Evolutionary conservation across 2,797 vertebrate species (phyloP).

Genomic region (Premnoplex brunnescens): DNA sequence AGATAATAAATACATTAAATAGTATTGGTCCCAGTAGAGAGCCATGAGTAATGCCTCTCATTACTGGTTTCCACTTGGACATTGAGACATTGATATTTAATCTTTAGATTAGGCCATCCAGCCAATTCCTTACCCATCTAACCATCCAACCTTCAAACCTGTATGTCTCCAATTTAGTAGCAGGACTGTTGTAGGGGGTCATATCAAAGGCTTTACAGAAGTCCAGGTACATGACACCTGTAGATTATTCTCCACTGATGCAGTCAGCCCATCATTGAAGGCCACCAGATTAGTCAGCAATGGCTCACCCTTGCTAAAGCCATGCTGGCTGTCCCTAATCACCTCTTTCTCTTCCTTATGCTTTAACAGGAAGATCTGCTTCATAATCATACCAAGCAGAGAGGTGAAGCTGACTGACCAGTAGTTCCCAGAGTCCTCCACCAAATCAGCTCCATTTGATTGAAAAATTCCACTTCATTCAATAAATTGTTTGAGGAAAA

Average conservation of each 20-base stretch:
- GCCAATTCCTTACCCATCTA: fast-evolving
- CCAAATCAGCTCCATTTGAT: not conserved
- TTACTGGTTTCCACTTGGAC: not conserved
- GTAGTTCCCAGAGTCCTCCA: not conserved
- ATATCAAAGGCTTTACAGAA: not conserved
- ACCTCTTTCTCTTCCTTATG: not conserved
- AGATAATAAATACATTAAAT: not conserved
- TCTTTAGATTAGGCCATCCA: not conserved
- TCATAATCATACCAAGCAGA: not conserved
- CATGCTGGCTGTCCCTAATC: not conserved
- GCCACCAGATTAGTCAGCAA: not conserved
- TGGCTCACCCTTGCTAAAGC: not conserved
- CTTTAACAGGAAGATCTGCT: not conserved
- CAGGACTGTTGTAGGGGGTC: fast-evolving
- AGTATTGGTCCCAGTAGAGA: fast-evolving
- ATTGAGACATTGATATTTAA: not conserved
- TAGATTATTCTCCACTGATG: not conserved
- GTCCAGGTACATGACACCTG: fast-evolving
- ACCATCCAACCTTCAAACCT: not conserved
- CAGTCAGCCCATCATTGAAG: not conserved
- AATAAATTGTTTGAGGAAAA: not conserved
- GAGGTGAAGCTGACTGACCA: not conserved
- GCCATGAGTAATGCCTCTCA: fast-evolving
- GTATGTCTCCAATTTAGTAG: not conserved
- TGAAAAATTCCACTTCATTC: not conserved